phyloP scores from a whole-genome alignment of 2,888 invertebrate genomes.

The Cantharis lateralis region DNA sequence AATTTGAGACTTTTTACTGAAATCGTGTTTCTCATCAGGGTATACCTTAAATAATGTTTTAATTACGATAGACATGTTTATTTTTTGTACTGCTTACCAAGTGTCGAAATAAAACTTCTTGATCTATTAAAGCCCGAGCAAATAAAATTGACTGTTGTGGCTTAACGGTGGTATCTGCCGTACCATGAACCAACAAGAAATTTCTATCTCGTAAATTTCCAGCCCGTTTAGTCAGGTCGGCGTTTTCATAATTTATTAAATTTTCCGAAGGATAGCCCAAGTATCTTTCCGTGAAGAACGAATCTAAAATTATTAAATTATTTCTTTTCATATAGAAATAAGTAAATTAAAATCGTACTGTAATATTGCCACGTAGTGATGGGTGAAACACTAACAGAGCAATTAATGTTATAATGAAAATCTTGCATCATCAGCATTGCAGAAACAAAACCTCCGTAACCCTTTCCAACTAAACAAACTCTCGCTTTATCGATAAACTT shows the following conservation, averaged over 20 bases:
- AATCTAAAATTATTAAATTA: conserved; percentile 62
- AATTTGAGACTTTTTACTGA: conserved; percentile 68
- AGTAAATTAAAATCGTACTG: conserved; percentile 57
- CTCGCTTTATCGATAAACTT: conserved; percentile 81
- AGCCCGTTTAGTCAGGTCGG: conserved; percentile 79
- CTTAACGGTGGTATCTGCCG: conserved; percentile 83
- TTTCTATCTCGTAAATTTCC: conserved; percentile 72
- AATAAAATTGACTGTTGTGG: conserved; percentile 86
- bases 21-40: conserved; percentile 82
- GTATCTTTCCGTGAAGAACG: conserved; percentile 89
- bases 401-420: conserved; percentile 75
- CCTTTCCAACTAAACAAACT: conserved; percentile 85
- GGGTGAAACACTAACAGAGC: conserved; percentile 85
- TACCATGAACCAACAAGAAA: conserved; percentile 78
- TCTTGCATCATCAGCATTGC: conserved; percentile 81
- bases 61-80: not conserved
- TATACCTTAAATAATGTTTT: conserved; percentile 68
- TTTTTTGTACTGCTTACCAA: conserved; percentile 63
- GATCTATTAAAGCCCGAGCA: conserved; percentile 79
- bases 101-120: conserved; percentile 81
- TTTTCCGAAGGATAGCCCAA: conserved; percentile 75
- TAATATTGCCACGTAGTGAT: conserved; percentile 83
- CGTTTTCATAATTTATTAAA: conserved; percentile 71
- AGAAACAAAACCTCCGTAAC: conserved; percentile 87
- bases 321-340: not conserved